phyloP scores from a whole-genome alignment of 2,113 vertebrate species.

The Clupea harengus region DNA sequence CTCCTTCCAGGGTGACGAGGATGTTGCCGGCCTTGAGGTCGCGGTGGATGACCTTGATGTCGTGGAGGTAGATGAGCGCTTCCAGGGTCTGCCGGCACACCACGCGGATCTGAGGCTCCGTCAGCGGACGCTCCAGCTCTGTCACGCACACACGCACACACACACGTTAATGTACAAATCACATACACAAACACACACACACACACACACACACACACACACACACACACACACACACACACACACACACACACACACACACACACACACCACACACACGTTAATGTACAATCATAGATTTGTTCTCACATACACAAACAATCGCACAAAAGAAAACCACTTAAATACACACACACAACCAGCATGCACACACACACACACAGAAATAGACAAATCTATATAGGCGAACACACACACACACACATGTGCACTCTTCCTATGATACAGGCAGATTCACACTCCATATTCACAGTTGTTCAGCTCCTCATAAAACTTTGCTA shows the following conservation, averaged over 20 bases:
- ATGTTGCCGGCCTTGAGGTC: constrained; percentile 98
- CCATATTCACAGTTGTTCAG: no score
- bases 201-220: no score
- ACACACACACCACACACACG: no score
- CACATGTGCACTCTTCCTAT: not conserved
- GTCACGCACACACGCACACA: constrained; percentile 1
- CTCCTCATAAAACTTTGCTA: no score
- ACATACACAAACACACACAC: no score
- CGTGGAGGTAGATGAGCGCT: constrained; percentile 91
- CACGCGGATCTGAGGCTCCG: constrained; percentile 94
- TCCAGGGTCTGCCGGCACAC: constrained; percentile 93
- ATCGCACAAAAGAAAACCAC: no score
- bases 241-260: no score
- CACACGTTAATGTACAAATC: no score
- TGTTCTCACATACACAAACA: no score
- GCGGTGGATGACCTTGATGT: constrained; percentile 96
- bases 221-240: no score
- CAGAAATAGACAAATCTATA: not conserved
- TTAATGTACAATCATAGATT: not conserved
- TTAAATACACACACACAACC: no score
- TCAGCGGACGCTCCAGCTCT: constrained; percentile 95
- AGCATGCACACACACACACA: not conserved
- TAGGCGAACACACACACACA: not conserved
- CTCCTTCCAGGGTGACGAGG: constrained; percentile 89
- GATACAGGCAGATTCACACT: no score